Evolutionary conservation across 1,140 invertebrate species (phyloP), one percentile per base, ranked within the genome.

Genomic region (Drosophila pruinosa): DNA sequence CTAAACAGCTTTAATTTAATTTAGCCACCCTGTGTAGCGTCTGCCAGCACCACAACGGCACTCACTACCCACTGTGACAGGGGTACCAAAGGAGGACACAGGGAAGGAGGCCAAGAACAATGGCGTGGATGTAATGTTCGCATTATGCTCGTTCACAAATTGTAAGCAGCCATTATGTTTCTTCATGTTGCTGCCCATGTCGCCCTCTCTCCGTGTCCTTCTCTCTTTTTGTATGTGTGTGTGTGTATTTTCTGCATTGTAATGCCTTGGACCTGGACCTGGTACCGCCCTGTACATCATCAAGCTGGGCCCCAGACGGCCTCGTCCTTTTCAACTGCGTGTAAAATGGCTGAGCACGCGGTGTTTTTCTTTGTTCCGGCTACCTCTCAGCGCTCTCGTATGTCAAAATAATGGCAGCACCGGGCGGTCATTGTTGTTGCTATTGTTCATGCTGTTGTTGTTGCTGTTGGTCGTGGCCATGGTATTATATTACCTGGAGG

Each of bases 1-100:
- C 82, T 88, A 88, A 88, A 88, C 82, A 88, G 82, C 82, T 88
- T 88, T 88, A 88, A 88, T 88, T 88, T 88, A 88, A 88, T 88
- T 88, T 88, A 75, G 70, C 75, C 79, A 63, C 58, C 61, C 79
- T 22, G 47, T 28, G 17, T 41, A 34, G 38, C 14, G 39, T 38
- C 47, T 39, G 61, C 39, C 69, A 24, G n/a, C 21, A n/a, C 48
- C 24, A 70, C 72, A 54, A 47, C 57, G 38, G 1, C 24, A 38
- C n/a, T 8, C n/a, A 4, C 6, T 8, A 12, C 22, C 47, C 43
- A 36, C 3, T 47, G 54, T 15, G 21, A 38, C 57, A 36, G 10
- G 14, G n/a, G 19, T 50, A 26, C 3, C 54, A 19, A 2, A 7
- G 38, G 21, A 28, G 8, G 36, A 3, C 1, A 17, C 10, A 12